Conservation (phyloP, 2,888 invertebrate species). For the Drosophila histrio region DNA sequence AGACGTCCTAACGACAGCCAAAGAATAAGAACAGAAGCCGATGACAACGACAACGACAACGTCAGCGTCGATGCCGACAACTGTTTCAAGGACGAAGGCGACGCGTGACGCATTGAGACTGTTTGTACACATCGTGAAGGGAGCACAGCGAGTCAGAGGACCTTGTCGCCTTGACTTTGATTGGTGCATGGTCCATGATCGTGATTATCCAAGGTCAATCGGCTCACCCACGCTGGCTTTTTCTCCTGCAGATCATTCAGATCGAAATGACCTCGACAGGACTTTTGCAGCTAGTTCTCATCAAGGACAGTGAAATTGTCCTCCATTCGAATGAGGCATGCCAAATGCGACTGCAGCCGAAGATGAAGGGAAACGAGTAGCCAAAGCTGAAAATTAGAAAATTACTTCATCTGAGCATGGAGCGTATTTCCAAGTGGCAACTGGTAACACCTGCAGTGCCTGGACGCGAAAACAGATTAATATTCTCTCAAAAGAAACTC, state of each 20-base stretch:
- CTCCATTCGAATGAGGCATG: constrained; percentile 55
- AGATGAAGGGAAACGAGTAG: constrained; percentile 23
- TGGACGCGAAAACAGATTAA: constrained; percentile 38
- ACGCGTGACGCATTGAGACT: constrained; percentile 71
- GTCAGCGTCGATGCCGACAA: constrained; percentile 26
- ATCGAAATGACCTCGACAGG: constrained; percentile 42
- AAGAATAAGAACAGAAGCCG: constrained; percentile 63
- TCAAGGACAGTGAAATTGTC: constrained; percentile 75
- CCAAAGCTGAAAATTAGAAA: constrained; percentile 53
- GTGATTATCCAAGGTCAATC: constrained; percentile 54
- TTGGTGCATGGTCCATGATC: constrained; percentile 45
- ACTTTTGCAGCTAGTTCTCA: constrained; percentile 31
- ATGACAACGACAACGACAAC: constrained; percentile 21
- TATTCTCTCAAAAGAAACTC: constrained; percentile 16
- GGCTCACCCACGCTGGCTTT: constrained; percentile 50
- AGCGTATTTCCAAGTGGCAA: constrained; percentile 22
- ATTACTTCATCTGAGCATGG: constrained; percentile 58
- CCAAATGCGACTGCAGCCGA: constrained; percentile 42
- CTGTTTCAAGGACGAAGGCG: constrained; percentile 60
- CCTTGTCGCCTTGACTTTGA: constrained; percentile 64
- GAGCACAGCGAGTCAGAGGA: constrained; percentile 51
- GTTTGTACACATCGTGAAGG: constrained; percentile 73
- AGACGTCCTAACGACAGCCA: constrained; percentile 53
- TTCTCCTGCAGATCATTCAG: constrained; percentile 35
- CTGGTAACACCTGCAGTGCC: constrained; percentile 44